These are phyloP conservation scores for Mormoops blainvillei DNA, from an alignment of 2,113 vertebrate species.

Conservation along the genomic window DNA sequence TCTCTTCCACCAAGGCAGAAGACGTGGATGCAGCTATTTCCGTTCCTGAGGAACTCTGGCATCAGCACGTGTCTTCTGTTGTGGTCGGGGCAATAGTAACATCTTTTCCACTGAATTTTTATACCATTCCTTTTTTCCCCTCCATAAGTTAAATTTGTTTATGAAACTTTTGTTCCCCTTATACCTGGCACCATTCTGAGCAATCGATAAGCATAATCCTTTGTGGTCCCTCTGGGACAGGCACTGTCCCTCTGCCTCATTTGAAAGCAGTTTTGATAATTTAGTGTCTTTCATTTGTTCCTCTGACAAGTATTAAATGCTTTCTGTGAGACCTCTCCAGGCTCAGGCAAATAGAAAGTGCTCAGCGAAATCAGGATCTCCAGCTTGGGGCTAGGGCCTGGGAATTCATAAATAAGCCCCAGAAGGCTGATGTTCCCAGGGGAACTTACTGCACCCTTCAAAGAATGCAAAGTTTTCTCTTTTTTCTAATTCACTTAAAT, in stretches of 20 bases:
- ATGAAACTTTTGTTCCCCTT: neutral
- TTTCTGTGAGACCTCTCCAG: neutral
- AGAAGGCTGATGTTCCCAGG: neutral
- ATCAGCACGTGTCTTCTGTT: neutral
- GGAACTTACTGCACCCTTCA: neutral
- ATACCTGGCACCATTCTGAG: neutral
- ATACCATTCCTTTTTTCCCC: neutral
- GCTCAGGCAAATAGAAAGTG: neutral
- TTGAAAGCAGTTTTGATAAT: neutral
- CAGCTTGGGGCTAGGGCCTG: neutral
- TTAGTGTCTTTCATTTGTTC: neutral
- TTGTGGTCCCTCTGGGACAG: neutral
- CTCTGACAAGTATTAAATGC: neutral
- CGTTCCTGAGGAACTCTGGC: neutral
- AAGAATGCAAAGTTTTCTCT: neutral
- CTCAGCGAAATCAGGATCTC: neutral
- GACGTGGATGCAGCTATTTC: too few relatives aligned
- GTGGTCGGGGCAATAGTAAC: neutral
- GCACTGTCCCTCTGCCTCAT: neutral
- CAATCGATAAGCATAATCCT: neutral
- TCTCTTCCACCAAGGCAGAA: neutral
- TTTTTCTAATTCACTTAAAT: neutral
- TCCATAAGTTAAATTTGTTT: neutral
- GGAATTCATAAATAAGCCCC: neutral
- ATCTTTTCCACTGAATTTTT: neutral